These are phyloP conservation scores for Metopia argyrocephala DNA, from an alignment of 2,888 invertebrate genomes.

Conservation along the genomic window DNA sequence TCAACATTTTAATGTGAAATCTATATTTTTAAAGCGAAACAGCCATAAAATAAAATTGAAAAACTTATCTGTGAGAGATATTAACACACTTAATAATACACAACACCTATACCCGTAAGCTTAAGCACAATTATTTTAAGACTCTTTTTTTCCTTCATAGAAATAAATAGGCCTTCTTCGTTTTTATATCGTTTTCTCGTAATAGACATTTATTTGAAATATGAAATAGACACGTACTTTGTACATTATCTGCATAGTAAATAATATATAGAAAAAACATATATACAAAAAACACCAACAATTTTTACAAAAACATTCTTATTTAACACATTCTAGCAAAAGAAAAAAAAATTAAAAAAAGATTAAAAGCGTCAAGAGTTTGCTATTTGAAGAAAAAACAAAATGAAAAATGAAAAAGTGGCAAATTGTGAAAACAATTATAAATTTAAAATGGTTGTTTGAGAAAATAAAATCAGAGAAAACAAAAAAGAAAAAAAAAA, in stretches of 20 bases:
- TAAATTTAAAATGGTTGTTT: conserved; percentile 34
- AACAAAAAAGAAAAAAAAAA: background rate
- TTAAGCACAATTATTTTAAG: too few relatives aligned
- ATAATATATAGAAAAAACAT: conserved; percentile 20
- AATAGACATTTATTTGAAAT: conserved; percentile 12
- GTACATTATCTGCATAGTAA: conserved; percentile 59
- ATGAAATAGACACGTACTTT: conserved; percentile 48
- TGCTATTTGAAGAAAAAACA: conserved; percentile 26
- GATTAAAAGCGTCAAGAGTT: too few relatives aligned
- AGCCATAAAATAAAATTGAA: conserved; percentile 28
- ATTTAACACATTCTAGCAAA: conserved; percentile 46
- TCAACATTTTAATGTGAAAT: conserved; percentile 50
- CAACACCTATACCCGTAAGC: too few relatives aligned
- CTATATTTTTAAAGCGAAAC: conserved; percentile 47
- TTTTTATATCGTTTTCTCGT: background rate
- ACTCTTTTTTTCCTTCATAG: background rate
- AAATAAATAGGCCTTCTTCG: too few relatives aligned
- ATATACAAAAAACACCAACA: conserved; percentile 7
- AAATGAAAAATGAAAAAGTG: background rate
- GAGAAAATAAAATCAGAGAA: background rate
- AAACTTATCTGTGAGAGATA: background rate
- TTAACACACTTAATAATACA: background rate
- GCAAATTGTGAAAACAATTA: conserved; percentile 27
- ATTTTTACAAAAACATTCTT: too few relatives aligned
- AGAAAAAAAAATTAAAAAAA: too few relatives aligned